phyloP scores from a whole-genome alignment of 2,797 vertebrate species.

The Micrastur ruficollis region DNA sequence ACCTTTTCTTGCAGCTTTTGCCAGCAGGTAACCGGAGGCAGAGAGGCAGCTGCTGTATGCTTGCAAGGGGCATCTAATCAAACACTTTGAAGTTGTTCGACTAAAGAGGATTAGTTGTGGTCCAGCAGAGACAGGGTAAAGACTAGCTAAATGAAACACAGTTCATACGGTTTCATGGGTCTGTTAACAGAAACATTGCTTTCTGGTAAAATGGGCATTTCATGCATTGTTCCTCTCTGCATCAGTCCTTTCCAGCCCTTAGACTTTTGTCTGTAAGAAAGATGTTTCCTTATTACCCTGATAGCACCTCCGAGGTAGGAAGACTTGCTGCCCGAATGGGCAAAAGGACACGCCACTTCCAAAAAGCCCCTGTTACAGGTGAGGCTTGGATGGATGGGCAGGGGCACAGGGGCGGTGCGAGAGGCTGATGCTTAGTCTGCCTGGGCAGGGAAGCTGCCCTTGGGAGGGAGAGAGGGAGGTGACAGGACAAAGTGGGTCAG shows the following conservation, averaged over 20 bases:
- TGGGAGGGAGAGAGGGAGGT: not conserved
- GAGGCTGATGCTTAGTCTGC: not conserved
- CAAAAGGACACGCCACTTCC: not conserved
- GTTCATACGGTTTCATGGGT: constrained; percentile 36
- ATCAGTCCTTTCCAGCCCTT: constrained; percentile 26
- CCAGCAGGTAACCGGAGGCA: constrained; percentile 10
- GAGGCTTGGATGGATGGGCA: not conserved
- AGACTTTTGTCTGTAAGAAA: not conserved
- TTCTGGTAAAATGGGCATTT: constrained; percentile 1
- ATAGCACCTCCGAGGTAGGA: not conserved
- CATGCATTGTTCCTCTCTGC: constrained; percentile 5
- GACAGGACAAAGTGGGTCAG: not conserved
- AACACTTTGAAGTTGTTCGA: constrained; percentile 52
- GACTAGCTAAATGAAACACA: constrained; percentile 30
- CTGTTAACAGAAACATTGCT: constrained; percentile 33
- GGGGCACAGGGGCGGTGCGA: rapidly evolving
- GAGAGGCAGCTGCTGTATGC: not conserved
- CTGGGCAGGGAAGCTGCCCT: not conserved
- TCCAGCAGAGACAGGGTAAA: constrained; percentile 33
- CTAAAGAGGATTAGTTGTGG: constrained; percentile 62
- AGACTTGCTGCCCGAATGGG: not conserved
- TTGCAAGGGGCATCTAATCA: not conserved
- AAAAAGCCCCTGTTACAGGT: not conserved
- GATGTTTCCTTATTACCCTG: not conserved
- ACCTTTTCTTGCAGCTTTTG: constrained; percentile 8